These are phyloP conservation scores for Drosophila prolongata DNA, from an alignment of 2,888 invertebrate genomes.

Conservation along the genomic window DNA sequence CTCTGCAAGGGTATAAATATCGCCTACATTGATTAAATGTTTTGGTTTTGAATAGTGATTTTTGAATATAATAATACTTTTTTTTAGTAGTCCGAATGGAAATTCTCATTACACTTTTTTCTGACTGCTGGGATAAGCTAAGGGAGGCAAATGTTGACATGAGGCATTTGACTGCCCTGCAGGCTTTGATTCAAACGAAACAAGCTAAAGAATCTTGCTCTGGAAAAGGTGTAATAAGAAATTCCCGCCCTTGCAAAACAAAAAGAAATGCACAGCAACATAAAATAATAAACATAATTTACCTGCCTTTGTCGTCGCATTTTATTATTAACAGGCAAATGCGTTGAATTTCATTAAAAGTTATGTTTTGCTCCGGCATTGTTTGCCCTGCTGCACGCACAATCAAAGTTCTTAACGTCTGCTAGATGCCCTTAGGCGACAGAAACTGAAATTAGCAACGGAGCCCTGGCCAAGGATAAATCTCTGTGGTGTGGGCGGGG, in stretches of 20 bases:
- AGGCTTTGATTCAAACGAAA: constrained; percentile 60
- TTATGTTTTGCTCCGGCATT: constrained; percentile 57
- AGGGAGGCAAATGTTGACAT: constrained; percentile 61
- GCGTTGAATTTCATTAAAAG: constrained; percentile 76
- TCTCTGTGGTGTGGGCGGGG: not conserved
- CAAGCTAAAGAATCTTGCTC: constrained; percentile 13
- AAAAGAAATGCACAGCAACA: constrained; percentile 45
- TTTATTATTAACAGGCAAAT: constrained; percentile 73
- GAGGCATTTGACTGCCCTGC: constrained; percentile 62
- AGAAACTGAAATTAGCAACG: constrained; percentile 48
- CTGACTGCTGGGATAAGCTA: constrained; percentile 4
- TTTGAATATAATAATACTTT: no score
- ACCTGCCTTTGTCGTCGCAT: constrained; percentile 55
- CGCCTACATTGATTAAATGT: no score
- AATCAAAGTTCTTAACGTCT: constrained; percentile 58
- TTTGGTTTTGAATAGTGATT: no score
- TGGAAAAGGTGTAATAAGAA: constrained; percentile 60
- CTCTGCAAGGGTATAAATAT: no score
- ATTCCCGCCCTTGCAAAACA: constrained; percentile 48
- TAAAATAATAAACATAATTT: constrained; percentile 79
- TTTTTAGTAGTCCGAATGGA: not conserved
- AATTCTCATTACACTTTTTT: not conserved
- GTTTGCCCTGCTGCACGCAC: constrained; percentile 34
- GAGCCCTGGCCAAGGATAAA: constrained; percentile 14
- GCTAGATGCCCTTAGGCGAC: constrained; percentile 52